Percentiles rank a stretch among this genome's conserved stretches.
Conservation (phyloP, 2,113 vertebrate species). For the Triplophysa tibetana region DNA sequence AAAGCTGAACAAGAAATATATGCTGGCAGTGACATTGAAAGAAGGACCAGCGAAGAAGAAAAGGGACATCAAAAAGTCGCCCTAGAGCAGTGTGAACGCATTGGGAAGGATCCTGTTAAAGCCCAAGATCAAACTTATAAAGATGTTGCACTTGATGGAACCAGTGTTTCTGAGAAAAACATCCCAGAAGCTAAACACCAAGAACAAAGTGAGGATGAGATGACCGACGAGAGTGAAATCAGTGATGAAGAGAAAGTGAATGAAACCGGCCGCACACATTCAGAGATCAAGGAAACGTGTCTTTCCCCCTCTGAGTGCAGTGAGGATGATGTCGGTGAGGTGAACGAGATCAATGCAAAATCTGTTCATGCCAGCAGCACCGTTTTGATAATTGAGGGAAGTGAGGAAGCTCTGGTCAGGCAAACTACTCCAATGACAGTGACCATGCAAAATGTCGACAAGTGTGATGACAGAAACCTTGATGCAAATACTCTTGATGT, state of each 20-base stretch:
- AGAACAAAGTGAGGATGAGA: background rate
- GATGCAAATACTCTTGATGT: background rate
- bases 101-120: background rate
- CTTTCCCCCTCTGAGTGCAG: background rate
- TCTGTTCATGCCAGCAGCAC: background rate
- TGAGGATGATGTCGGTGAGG: background rate
- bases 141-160: background rate
- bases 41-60: background rate
- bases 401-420: background rate
- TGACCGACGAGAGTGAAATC: background rate
- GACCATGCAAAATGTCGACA: background rate
- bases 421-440: background rate
- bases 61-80: background rate
- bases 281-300: background rate
- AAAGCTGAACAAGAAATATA: background rate
- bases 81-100: background rate
- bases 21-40: background rate
- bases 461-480: background rate
- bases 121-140: background rate
- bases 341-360: slow-evolving; percentile 35
- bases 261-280: background rate
- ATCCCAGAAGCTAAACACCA: background rate
- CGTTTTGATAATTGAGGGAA: slow-evolving; percentile 17
- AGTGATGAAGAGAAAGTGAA: background rate
- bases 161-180: background rate